A percentile compares a stretch with the other conserved stretches of the same genome.
Evolutionary conservation across 2,888 invertebrate species (phyloP).

Genomic region (Peribatodes rhomboidaria): DNA sequence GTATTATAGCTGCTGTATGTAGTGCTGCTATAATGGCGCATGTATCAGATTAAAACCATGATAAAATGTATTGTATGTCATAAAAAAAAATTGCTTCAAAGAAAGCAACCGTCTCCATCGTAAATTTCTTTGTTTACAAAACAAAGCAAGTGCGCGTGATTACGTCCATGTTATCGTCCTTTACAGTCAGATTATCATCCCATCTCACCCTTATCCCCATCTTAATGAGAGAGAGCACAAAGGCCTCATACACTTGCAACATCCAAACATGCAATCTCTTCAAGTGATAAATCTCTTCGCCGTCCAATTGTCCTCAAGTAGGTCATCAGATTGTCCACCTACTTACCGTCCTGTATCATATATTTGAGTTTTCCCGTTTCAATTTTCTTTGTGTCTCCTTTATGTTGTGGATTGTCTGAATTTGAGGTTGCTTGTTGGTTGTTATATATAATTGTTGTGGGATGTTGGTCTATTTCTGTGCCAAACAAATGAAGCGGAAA

Average conservation of each 20-base stretch:
- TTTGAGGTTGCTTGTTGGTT: constrained; percentile 40
- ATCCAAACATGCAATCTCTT: constrained; percentile 41
- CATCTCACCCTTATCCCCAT: constrained; percentile 22
- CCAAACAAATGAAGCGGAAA: constrained; percentile 21
- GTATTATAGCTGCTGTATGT: no score
- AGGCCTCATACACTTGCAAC: constrained; percentile 31
- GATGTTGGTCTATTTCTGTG: constrained; percentile 22
- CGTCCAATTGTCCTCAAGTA: constrained; percentile 80
- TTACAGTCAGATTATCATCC: constrained; percentile 16
- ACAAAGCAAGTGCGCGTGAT: background rate
- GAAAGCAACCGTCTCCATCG: background rate
- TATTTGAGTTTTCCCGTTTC: constrained; percentile 75
- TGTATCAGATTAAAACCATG: no score
- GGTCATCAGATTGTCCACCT: constrained; percentile 80
- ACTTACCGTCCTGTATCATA: constrained; percentile 71
- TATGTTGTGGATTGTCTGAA: constrained; percentile 70
- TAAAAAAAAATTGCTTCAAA: no score
- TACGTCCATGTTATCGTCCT: constrained; percentile 13
- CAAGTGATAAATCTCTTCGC: constrained; percentile 76
- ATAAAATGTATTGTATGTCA: no score
- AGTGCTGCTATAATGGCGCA: no score
- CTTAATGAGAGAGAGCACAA: constrained; percentile 38
- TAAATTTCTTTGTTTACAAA: constrained; percentile 10
- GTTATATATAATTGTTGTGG: constrained; percentile 34
- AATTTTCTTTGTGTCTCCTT: constrained; percentile 79